Base-by-base conservation (phyloP, 2,797 vertebrate genomes). In the Cryptoprocta ferox region DNA sequence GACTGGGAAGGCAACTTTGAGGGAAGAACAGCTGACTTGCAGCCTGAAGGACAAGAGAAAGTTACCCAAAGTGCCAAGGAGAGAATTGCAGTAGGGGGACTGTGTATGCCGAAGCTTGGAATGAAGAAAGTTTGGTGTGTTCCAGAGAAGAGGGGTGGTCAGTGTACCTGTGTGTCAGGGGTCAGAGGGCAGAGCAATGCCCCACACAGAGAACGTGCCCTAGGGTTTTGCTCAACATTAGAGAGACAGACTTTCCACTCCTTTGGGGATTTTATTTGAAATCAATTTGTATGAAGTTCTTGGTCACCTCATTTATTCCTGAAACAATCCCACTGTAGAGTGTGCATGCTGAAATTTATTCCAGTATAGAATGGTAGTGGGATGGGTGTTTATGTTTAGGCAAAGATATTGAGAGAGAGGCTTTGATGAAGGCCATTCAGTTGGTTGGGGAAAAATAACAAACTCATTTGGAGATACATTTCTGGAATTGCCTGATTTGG, bases 401-500 rank as follows among this genome's bases (percentile, higher is more conserved):
- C 28, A 39, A 42, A 45, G 39, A 19, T 37, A 32, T 24, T 35
- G 71, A 87, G n/a, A 70, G 73, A 59, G 68, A 37, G 76, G 42
- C 89, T 91, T 89, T 45, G 80, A 78, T 83, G 48, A 80, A 91
- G 76, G 56, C 82, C 82, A 63, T 81, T 79, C 30, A 50, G 2
- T 80, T 82, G 82, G 48, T 93, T 78, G 7, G 45, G 7, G 16
- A 65, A 19, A 79, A 48, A 39, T 73, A 92, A 32, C 9, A 39
- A 80, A 80, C 75, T n/a, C 37, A 30, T 65, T 56, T 79, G 81
- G 82, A 89, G 35, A 37, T n/a, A 18, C 39, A 15, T 84, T 93
- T 94, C 80, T 94, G 65, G 50, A 96, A 85, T 91, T 28, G 59
- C 75, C 82, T 82, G 70, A 56, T 94, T 96, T 92, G 84, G 66